Evolutionary conservation across 2,888 invertebrate species (phyloP).

Genomic region (Apodemia zela): DNA sequence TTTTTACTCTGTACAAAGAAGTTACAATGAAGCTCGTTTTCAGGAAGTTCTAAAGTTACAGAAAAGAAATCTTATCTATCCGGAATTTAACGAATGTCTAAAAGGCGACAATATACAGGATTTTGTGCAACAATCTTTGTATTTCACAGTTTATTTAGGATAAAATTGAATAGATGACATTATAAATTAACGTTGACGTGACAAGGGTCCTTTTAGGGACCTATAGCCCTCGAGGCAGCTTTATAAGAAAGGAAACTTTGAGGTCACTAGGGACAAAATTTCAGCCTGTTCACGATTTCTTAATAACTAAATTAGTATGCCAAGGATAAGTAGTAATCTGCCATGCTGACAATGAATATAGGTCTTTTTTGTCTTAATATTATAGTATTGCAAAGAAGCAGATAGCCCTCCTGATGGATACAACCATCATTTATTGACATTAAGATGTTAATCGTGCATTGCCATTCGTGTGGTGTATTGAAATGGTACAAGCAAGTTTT

Average conservation of each 20-base stretch:
- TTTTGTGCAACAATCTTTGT: conserved; percentile 3
- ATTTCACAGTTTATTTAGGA: conserved; percentile 17
- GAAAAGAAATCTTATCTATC: neutral
- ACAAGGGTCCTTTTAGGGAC: conserved; percentile 19
- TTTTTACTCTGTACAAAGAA: neutral
- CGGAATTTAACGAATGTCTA: neutral
- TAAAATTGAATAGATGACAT: conserved; percentile 21
- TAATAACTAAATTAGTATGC: conserved; percentile 19
- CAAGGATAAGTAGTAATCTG: neutral
- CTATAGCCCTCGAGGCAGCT: conserved; percentile 12
- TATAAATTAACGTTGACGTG: conserved; percentile 21
- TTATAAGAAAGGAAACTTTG: conserved; percentile 11
- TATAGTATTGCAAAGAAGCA: too few relatives aligned
- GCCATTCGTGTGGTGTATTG: too few relatives aligned
- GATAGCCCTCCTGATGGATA: too few relatives aligned
- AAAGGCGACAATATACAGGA: conserved; percentile 1
- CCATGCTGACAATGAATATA: too few relatives aligned
- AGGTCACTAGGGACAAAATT: conserved; percentile 12
- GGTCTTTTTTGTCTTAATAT: too few relatives aligned
- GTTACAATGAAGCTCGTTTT: neutral
- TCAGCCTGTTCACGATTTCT: conserved; percentile 14
- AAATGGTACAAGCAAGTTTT: too few relatives aligned
- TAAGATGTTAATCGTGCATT: too few relatives aligned
- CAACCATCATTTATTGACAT: too few relatives aligned
- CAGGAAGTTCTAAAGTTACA: neutral